Conservation (phyloP, 2,888 invertebrate species). For the Seladonia tumulorum region DNA sequence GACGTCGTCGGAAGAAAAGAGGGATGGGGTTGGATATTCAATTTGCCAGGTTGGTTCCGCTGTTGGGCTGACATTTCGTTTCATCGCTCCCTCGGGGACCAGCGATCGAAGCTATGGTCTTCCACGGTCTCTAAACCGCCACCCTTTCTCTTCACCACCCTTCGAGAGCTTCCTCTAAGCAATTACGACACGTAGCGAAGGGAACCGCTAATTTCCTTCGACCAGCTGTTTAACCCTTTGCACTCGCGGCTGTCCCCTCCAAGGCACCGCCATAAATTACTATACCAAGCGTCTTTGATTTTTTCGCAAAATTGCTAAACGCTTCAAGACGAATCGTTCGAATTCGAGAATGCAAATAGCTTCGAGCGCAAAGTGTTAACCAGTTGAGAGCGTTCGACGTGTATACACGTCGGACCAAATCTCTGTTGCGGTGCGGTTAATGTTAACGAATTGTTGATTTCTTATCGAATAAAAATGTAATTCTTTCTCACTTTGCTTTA, state of each 20-base stretch:
- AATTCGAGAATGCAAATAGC: not conserved
- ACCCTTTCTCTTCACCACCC: not conserved
- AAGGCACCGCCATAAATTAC: not conserved
- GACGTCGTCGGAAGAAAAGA: conserved; percentile 42
- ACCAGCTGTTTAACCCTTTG: conserved; percentile 39
- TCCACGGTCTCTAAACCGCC: conserved; percentile 58
- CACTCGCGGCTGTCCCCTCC: not conserved
- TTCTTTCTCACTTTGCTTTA: too few species aligned
- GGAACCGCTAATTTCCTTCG: conserved; percentile 19
- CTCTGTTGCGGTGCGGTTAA: too few species aligned
- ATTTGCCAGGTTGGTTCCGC: conserved; percentile 78
- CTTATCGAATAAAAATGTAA: too few species aligned
- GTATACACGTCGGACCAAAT: too few species aligned
- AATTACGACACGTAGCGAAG: conserved; percentile 26
- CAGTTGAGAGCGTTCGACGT: too few species aligned
- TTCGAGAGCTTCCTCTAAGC: not conserved
- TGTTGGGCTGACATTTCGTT: conserved; percentile 80
- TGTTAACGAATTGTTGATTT: too few species aligned
- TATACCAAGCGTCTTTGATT: too few species aligned
- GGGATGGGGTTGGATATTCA: conserved; percentile 74
- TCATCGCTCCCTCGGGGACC: conserved; percentile 76
- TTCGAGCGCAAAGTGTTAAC: not conserved
- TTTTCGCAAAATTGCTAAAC: too few species aligned
- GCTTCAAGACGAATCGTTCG: not conserved
- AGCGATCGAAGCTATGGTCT: conserved; percentile 63